Evolutionary conservation across 2,113 vertebrate genomes (phyloP).

Genomic region (Gnathonemus longibarbis): DNA sequence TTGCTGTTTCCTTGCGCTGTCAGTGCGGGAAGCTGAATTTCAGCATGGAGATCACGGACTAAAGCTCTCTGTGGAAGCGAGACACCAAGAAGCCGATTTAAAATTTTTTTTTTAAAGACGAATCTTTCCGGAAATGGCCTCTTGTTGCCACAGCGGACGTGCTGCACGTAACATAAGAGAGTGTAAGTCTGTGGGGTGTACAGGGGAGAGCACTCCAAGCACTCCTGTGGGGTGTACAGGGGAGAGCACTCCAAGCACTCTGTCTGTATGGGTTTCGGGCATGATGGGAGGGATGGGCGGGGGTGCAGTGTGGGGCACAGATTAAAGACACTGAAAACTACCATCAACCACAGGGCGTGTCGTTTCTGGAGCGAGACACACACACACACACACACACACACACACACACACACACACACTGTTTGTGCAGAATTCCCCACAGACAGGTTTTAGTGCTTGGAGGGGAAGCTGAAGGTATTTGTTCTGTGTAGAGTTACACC

Average conservation of each 20-base stretch:
- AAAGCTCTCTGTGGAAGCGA: background rate
- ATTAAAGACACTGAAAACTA: background rate
- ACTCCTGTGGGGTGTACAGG: background rate
- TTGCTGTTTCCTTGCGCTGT: background rate
- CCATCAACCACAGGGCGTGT: background rate
- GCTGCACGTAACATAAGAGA: background rate
- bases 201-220: background rate
- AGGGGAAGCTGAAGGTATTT: background rate
- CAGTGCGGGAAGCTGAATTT: background rate
- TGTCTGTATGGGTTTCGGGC: background rate
- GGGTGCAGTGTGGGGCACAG: background rate
- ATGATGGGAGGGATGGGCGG: background rate
- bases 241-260: background rate
- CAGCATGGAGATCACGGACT: background rate
- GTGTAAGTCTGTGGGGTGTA: background rate
- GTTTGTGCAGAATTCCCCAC: background rate
- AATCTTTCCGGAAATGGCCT: background rate
- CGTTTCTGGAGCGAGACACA: background rate
- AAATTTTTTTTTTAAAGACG: background rate
- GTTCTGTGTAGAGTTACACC: background rate
- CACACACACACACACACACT: background rate
- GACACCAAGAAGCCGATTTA: background rate
- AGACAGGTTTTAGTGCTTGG: background rate
- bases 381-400: background rate
- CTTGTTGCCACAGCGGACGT: background rate